These are phyloP conservation scores for Leptinotarsa haldemani DNA, from an alignment of 2,888 invertebrate genomes.

Conservation along the genomic window DNA sequence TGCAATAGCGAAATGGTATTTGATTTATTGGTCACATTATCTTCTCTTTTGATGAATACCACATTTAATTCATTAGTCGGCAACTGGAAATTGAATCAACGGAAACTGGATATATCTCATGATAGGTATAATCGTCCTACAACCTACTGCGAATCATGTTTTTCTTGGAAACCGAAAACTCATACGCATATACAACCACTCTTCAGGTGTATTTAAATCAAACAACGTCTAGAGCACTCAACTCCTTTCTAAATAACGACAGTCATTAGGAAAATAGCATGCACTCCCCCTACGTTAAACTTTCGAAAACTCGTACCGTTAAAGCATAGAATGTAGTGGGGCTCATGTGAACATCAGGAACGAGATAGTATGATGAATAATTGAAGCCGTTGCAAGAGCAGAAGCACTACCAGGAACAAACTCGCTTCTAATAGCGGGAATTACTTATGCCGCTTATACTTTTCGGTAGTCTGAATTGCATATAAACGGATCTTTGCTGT, in stretches of 20 bases:
- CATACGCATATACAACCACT: not conserved
- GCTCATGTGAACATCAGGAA: conserved; percentile 56
- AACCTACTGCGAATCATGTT: not conserved
- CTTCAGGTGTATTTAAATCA: conserved; percentile 5
- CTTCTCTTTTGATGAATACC: no score
- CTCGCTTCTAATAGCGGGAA: conserved; percentile 52
- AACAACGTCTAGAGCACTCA: not conserved
- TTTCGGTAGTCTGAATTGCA: conserved; percentile 37
- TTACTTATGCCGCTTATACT: conserved; percentile 39
- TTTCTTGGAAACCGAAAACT: not conserved
- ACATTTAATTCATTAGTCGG: no score
- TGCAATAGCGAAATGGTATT: no score
- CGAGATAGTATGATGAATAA: conserved; percentile 60
- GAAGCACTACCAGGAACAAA: conserved; percentile 51
- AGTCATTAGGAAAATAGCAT: conserved; percentile 21
- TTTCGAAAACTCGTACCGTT: conserved; percentile 26
- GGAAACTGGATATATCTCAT: no score
- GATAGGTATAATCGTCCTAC: no score
- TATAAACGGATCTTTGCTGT: not conserved
- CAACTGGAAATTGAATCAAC: no score
- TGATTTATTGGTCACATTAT: no score
- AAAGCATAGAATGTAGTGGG: conserved; percentile 49
- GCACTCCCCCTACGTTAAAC: conserved; percentile 31
- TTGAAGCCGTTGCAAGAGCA: conserved; percentile 55
- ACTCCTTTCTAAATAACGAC: conserved; percentile 15